Conservation (phyloP, 2,888 invertebrate species). For the Chloroclysta siterata region DNA sequence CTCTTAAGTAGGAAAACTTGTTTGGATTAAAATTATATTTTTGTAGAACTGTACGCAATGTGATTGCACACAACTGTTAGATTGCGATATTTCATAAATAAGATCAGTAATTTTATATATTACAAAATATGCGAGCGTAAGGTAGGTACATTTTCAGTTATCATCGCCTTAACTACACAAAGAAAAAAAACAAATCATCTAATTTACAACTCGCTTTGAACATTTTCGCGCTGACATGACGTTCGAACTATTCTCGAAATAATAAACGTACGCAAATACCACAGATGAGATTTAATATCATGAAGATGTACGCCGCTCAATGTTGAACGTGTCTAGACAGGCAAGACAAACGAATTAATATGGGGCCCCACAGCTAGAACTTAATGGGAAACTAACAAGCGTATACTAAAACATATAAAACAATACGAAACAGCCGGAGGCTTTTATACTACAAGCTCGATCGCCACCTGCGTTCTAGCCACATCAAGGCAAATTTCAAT, state of each 20-base stretch:
- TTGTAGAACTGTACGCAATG: too few species aligned
- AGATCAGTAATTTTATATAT: too few species aligned
- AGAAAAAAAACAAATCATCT: slow-evolving; percentile 60
- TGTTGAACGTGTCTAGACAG: slow-evolving; percentile 53
- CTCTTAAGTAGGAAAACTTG: too few species aligned
- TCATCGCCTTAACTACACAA: slow-evolving; percentile 45
- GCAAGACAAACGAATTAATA: slow-evolving; percentile 65
- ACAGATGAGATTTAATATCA: slow-evolving; percentile 56
- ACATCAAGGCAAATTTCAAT: slow-evolving; percentile 72
- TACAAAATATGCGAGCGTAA: too few species aligned
- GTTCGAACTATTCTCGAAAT: slow-evolving; percentile 57
- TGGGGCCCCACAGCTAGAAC: slow-evolving; percentile 59
- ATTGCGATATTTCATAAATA: too few species aligned
- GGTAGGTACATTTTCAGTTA: too few species aligned
- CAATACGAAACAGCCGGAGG: slow-evolving; percentile 56
- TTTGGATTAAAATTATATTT: too few species aligned
- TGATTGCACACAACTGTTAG: too few species aligned
- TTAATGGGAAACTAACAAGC: slow-evolving; percentile 73
- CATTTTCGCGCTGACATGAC: slow-evolving; percentile 55
- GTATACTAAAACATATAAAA: slow-evolving; percentile 72
- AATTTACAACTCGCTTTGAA: slow-evolving; percentile 73
- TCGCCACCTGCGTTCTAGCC: slow-evolving; percentile 57
- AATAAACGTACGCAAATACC: slow-evolving; percentile 53
- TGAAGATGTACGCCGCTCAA: slow-evolving; percentile 56
- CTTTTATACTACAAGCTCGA: slow-evolving; percentile 50